phyloP scores from a whole-genome alignment of 2,797 vertebrate genomes.

The Xenopus petersii region DNA sequence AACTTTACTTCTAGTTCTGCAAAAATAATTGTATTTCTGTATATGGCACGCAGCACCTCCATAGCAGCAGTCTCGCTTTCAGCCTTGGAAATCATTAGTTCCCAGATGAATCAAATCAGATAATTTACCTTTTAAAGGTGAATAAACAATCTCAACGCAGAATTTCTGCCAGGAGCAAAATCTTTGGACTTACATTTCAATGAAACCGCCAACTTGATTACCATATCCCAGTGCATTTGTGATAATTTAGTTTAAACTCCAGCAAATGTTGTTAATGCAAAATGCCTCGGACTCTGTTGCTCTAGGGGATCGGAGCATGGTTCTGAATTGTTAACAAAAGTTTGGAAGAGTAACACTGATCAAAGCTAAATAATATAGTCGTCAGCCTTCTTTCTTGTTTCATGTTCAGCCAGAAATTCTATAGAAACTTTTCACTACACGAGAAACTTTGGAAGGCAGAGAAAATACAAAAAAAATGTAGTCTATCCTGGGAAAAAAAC shows the following conservation, averaged over 20 bases:
- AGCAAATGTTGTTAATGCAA: conserved; percentile 3
- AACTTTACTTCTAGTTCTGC: too few species aligned
- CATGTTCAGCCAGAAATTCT: neutral
- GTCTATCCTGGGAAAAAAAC: too few species aligned
- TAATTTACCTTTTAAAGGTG: conserved; percentile 2
- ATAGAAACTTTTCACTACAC: neutral
- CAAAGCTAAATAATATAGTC: neutral
- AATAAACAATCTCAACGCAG: neutral
- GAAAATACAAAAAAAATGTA: too few species aligned
- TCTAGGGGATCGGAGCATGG: neutral
- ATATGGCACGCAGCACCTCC: too few species aligned
- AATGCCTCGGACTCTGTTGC: neutral
- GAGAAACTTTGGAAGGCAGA: too few species aligned
- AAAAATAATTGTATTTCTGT: too few species aligned
- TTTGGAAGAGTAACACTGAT: neutral
- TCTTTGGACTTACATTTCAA: neutral
- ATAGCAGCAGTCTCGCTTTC: too few species aligned
- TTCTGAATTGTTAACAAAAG: neutral
- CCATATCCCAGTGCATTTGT: conserved; percentile 2
- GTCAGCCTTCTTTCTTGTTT: neutral
- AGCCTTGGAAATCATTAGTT: neutral
- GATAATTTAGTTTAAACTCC: neutral
- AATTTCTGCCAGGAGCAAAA: neutral
- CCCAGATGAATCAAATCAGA: neutral
- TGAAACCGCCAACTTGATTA: neutral